Evolutionary conservation across 2,113 vertebrate genomes (phyloP).

Genomic region (Xerus inauris): DNA sequence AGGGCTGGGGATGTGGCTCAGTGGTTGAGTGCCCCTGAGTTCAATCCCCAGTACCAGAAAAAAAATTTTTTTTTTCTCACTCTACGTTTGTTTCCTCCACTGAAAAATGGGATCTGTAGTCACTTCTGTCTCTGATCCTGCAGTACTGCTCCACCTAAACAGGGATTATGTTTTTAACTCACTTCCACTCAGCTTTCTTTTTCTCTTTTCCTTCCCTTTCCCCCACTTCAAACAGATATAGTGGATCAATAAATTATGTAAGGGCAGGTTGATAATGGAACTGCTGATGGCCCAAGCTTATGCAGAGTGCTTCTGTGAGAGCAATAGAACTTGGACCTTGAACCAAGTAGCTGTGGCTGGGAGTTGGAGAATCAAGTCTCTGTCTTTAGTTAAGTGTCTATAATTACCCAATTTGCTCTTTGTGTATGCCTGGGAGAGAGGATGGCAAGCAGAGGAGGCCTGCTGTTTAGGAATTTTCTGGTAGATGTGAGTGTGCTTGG

Average conservation of each 20-base stretch:
- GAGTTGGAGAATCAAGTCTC: slow-evolving; percentile 29
- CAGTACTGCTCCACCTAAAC: background rate
- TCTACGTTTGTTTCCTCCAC: background rate
- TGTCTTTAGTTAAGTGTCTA: slow-evolving; percentile 54
- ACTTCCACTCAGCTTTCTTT: slow-evolving; percentile 32
- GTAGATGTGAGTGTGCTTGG: background rate
- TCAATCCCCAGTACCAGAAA: too few species aligned
- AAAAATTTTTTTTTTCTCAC: background rate
- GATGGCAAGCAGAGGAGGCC: background rate
- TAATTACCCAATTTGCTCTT: slow-evolving; percentile 55
- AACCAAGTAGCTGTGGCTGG: slow-evolving; percentile 40
- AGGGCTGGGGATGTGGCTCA: too few species aligned
- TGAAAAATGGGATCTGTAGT: background rate
- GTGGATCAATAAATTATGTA: slow-evolving; percentile 73
- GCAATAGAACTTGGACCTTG: slow-evolving; percentile 58
- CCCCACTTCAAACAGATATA: background rate
- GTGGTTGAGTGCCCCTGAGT: too few species aligned
- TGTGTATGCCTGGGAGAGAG: slow-evolving; percentile 19
- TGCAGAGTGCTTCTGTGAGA: slow-evolving; percentile 40
- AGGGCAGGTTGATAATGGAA: slow-evolving; percentile 62
- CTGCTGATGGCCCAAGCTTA: slow-evolving; percentile 57
- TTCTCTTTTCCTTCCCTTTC: background rate
- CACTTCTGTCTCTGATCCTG: background rate
- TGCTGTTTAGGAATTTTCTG: slow-evolving; percentile 47
- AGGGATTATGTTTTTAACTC: background rate